Evolutionary conservation across 2,888 invertebrate genomes (phyloP), one percentile per base, ranked within the genome.

Genomic region (Dendrolimus pini): DNA sequence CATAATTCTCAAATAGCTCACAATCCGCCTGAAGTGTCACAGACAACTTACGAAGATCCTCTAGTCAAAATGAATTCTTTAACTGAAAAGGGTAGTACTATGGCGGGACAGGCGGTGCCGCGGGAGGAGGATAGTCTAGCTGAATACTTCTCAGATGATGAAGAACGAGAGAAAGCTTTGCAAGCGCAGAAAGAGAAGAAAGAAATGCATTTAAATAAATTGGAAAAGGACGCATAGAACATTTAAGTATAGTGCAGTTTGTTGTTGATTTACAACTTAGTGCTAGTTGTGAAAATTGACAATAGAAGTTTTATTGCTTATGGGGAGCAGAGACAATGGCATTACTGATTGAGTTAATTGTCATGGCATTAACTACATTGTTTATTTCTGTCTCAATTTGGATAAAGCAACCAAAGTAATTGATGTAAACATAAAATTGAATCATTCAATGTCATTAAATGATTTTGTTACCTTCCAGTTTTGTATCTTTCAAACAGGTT

Each of bases 81-180:
- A 41, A 78, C 82, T 42, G 86, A 84, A 41, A 84, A 81, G 66
- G 82, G 83, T 6, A 68, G 82, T 3, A 85, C 86, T 0, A 54
- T 88, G 42, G 82, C 89, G 0, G 88, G 87, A 0, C 77, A 78
- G 52, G 69, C 86, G 0, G 62, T 86, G 0, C 69, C 77, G 0
- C 65, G 61, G 12, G 80, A 83, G 59, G 80, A 83, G 13, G 86
- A 88, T 54, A 83, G 79, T 58, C 66, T 89, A 63, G 84, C 85
- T 0, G 91, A 91, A 71, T 91, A 90, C 67, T 91, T 82, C 67
- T 91, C 91, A 9, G 91, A 91, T n/a, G 91, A 91, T 55, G 91
- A 91, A 61, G 91, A 91, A 64, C 77, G 89, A 63, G 84, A 83
- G 56, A 88, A 85, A 58, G 89, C 89, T 1, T 61, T 88, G 53